Conservation (phyloP, 2,888 invertebrate species). For the Thymelicus lineola region DNA sequence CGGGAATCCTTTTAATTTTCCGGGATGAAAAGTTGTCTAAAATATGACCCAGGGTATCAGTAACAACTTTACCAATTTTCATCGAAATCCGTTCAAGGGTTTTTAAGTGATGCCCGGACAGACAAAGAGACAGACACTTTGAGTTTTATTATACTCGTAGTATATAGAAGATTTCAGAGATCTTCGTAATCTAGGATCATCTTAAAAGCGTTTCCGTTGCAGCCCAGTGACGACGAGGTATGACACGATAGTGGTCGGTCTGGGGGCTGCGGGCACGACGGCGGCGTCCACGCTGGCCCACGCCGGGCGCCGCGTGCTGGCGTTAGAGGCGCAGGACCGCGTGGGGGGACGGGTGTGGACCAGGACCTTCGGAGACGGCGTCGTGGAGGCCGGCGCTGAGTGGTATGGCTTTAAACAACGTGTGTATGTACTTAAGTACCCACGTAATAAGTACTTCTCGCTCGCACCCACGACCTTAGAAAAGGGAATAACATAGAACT, state of each 20-base stretch:
- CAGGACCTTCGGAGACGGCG: slow-evolving; percentile 59
- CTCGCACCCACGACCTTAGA: too few species aligned
- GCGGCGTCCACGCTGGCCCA: slow-evolving; percentile 60
- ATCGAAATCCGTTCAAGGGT: too few species aligned
- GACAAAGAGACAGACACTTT: too few species aligned
- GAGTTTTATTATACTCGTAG: too few species aligned
- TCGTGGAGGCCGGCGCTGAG: slow-evolving; percentile 38
- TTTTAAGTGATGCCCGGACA: too few species aligned
- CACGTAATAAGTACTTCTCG: background rate
- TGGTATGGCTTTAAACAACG: background rate
- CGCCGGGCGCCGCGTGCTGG: slow-evolving; percentile 65
- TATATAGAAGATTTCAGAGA: too few species aligned
- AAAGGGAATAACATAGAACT: too few species aligned
- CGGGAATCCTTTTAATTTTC: too few species aligned
- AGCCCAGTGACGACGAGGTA: slow-evolving; percentile 54
- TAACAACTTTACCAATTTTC: too few species aligned
- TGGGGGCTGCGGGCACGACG: slow-evolving; percentile 67
- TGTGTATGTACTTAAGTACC: too few species aligned
- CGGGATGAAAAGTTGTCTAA: too few species aligned
- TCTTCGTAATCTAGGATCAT: background rate
- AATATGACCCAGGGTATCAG: too few species aligned
- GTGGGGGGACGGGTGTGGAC: slow-evolving; percentile 61
- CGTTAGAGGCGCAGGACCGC: slow-evolving; percentile 63
- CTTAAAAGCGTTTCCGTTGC: slow-evolving; percentile 25
- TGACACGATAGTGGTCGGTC: slow-evolving; percentile 67